Evolutionary conservation across 2,797 vertebrate genomes (phyloP).

Genomic region (Urophycis tenuis): DNA sequence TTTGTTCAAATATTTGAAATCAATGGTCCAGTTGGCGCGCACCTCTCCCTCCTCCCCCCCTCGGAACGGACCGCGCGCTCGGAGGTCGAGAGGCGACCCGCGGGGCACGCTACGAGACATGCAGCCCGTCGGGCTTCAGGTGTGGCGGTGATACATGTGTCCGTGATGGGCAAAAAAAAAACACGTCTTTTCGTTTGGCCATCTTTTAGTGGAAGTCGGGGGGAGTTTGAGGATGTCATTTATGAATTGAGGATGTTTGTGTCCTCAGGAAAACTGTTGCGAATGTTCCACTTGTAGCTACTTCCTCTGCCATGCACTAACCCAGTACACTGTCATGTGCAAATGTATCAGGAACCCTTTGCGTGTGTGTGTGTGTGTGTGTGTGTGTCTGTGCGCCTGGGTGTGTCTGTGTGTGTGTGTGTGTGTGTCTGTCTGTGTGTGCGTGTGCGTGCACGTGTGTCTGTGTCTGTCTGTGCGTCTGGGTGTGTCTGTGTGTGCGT

Average conservation of each 20-base stretch:
- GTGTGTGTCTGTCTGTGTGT: not conserved
- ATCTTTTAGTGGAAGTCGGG: too few species aligned
- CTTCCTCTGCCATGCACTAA: not conserved
- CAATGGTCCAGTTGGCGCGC: conserved; percentile 2
- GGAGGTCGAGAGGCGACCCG: too few species aligned
- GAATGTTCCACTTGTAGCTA: not conserved
- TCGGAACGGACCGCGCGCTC: not conserved
- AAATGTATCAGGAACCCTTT: not conserved
- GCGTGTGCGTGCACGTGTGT: too few species aligned
- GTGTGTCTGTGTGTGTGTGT: not conserved
- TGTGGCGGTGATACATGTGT: too few species aligned
- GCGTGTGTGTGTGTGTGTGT: not conserved
- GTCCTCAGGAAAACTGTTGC: too few species aligned
- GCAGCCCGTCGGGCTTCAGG: too few species aligned
- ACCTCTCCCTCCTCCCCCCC: not conserved
- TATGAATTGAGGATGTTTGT: not conserved
- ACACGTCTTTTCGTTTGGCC: too few species aligned
- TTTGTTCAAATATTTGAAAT: conserved; percentile 26
- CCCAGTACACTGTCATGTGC: not conserved
- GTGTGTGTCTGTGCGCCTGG: not conserved
- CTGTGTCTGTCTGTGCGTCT: too few species aligned
- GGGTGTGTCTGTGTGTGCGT: not conserved
- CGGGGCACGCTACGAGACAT: too few species aligned
- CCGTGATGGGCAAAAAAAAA: too few species aligned
- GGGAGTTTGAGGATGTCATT: too few species aligned